Conservation (phyloP, 2,888 invertebrate genomes). For the Koerneria pararmatus region DNA sequence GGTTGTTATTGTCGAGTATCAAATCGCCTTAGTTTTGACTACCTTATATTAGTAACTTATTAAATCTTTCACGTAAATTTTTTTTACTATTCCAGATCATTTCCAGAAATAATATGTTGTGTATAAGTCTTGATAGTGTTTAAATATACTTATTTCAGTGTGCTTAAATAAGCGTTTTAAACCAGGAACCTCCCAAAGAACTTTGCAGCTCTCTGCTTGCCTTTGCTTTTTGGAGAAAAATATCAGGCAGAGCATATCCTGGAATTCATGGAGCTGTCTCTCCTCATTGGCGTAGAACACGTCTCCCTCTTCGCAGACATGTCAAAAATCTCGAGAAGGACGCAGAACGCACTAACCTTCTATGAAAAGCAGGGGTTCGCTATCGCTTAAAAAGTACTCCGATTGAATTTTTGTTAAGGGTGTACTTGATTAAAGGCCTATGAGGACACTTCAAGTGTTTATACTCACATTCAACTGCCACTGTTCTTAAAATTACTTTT, state of each 20-base stretch:
- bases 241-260: constrained; percentile 15
- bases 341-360: background rate
- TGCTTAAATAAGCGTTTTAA: no score
- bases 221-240: constrained; percentile 13
- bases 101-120: no score
- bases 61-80: no score
- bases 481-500: no score
- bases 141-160: no score
- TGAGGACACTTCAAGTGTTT: background rate
- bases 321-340: background rate
- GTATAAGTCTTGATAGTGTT: no score
- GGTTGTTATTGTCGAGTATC: no score
- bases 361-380: constrained; percentile 13
- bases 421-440: background rate
- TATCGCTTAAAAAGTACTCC: background rate
- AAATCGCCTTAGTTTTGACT: no score
- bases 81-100: no score
- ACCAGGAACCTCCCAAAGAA: no score
- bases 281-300: constrained; percentile 9
- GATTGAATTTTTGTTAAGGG: background rate
- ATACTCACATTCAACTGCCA: no score
- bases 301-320: constrained; percentile 7
- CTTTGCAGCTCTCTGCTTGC: constrained; percentile 16
- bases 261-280: constrained; percentile 19
- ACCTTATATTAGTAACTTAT: no score